Evolutionary conservation across 1,140 invertebrate species (phyloP).

Genomic region (Stegodyphus dumicola): DNA sequence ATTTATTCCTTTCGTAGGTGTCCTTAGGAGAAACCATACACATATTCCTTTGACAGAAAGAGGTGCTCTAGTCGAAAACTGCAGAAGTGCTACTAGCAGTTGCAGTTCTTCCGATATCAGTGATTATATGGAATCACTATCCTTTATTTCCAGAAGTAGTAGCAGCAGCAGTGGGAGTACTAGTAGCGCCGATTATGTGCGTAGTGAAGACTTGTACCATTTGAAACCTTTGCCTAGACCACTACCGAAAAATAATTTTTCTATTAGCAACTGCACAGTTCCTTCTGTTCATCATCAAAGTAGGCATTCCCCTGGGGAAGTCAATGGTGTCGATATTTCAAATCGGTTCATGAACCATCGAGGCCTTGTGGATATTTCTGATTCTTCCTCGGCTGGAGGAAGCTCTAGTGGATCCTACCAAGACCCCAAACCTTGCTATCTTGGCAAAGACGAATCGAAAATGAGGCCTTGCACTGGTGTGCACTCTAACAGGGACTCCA

Average conservation of each 20-base stretch:
- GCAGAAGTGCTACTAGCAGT: constrained; percentile 41
- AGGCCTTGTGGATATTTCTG: neutral
- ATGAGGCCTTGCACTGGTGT: neutral
- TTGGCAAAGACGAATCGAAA: neutral
- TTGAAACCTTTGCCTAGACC: constrained; percentile 20
- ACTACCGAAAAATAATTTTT: constrained; percentile 1
- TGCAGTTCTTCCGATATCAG: constrained; percentile 49
- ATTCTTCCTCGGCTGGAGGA: constrained; percentile 17
- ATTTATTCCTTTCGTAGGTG: constrained; percentile 5
- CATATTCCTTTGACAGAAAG: neutral
- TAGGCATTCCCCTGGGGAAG: neutral
- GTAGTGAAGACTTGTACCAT: constrained; percentile 31
- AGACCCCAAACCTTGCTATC: neutral
- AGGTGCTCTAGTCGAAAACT: neutral
- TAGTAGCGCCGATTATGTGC: constrained; percentile 44
- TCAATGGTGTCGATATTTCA: neutral
- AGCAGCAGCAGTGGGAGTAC: constrained; percentile 57
- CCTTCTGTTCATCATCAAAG: constrained; percentile 2
- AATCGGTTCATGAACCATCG: neutral
- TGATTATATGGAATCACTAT: constrained; percentile 48
- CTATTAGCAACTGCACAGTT: neutral
- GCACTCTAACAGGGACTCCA: constrained; percentile 34
- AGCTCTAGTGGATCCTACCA: constrained; percentile 12
- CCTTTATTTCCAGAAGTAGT: constrained; percentile 38
- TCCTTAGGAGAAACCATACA: constrained; percentile 17